Base-by-base conservation (phyloP, 2,113 vertebrate species). In the Syrrhaptes paradoxus region DNA sequence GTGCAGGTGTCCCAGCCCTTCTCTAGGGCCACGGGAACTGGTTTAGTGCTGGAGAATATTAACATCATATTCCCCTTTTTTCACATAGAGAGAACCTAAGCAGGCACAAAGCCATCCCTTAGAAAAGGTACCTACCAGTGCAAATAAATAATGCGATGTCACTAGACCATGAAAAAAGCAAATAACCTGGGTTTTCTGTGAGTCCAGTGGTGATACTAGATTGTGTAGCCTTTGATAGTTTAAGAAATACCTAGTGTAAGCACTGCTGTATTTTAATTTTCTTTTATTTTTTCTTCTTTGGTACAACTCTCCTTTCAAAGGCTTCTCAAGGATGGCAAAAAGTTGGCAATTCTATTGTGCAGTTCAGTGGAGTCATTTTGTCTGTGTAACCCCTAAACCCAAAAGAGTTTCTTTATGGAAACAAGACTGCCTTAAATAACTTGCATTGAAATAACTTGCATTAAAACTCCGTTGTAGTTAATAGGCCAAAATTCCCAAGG, bases 401-500 rank as follows among this genome's bases (percentile, higher is more conserved):
- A 45, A 89, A 91, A 15, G 28, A 38, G 4, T 75, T 89, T 73
- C 17, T 84, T 66, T 48, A 45, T 46, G 63, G 72, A 85, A 89
- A 90, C 0, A 8, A 68, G n/a, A 26, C 62, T 75, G 54, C 58
- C 34, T 85, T 75, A 68, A 91, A 59, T 28, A 86, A 18, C 34
- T 87, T 84, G 38, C 46, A 57, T 54, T 84, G 41, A 68, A 91
- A 59, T 28, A 86, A 18, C 34, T 87, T 86, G 38, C 46, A 61
- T 54, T 84, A 61, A 74, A 94, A 74, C n/a, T 71, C 43, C 21
- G 13, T 61, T 82, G 58, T 71, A 66, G 68, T 72, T 81, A 78
- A 67, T 43, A 73, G 79, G 68, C 83, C 85, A 96, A 77, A 86
- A 85, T 85, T 96, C 73, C 85, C 49, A 93, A 95, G 74, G 79